These are phyloP conservation scores for Ariopsis seemanni DNA, from an alignment of 2,113 vertebrate genomes.

Conservation along the genomic window DNA sequence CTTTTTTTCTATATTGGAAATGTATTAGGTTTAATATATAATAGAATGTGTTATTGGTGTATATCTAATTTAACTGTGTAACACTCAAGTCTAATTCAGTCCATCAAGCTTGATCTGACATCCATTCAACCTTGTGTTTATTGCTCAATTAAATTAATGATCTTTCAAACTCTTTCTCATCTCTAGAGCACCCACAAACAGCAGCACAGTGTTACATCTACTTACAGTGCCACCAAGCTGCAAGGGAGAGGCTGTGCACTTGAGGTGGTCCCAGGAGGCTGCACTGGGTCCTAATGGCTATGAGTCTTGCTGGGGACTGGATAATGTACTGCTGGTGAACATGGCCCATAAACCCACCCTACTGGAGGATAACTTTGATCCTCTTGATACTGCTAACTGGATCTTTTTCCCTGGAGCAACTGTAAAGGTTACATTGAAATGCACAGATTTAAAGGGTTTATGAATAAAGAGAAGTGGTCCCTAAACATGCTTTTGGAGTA, in stretches of 20 bases:
- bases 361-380: slow-evolving; percentile 92
- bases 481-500: not conserved
- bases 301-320: slow-evolving; percentile 95
- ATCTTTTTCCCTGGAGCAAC: slow-evolving; percentile 98
- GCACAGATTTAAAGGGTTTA: not conserved
- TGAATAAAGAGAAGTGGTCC: not conserved
- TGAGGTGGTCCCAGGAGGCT: slow-evolving; percentile 91
- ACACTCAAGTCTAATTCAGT: not conserved
- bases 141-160: slow-evolving; percentile 28
- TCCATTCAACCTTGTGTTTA: slow-evolving; percentile 36
- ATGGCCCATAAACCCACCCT: slow-evolving; percentile 84
- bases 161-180: not conserved
- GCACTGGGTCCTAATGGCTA: slow-evolving; percentile 83
- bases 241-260: slow-evolving; percentile 78
- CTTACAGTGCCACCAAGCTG: slow-evolving; percentile 83
- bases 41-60: not conserved
- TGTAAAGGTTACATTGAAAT: slow-evolving; percentile 79
- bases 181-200: slow-evolving; percentile 87
- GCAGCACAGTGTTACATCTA: slow-evolving; percentile 91
- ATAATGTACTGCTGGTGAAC: slow-evolving; percentile 91
- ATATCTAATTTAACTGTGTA: not conserved
- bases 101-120: not conserved
- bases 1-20: not conserved
- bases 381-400: slow-evolving; percentile 95
- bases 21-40: not conserved